Base-by-base conservation (phyloP, 2,888 invertebrate genomes). In the Podotricha telesiphe region DNA sequence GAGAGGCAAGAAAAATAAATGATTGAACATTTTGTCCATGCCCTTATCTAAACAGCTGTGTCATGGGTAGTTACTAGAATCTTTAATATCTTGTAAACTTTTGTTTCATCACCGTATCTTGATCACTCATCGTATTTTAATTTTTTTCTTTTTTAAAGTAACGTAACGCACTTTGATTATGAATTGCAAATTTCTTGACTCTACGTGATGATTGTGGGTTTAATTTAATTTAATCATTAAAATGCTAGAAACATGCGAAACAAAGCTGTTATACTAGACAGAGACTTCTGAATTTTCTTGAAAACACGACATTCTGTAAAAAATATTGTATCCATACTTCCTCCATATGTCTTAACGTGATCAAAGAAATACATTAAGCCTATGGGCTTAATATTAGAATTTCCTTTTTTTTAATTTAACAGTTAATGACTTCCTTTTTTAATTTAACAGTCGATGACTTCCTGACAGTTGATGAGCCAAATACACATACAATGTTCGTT, bases 381-480 rank as follows among this genome's bases (percentile, higher is more conserved):
- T n/a, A n/a, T n/a, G n/a, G 22, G 53, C 45, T 5, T 17, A 17
- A 17, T 47, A 47, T 47, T 17, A 55, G 10, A 17, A 55, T 34
- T 55, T 55, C 55, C 55, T n/a, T n/a, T 55, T 34, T 17, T 13
- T 55, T 37, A 55, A 55, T 37, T 37, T 34, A 55, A 37, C 34
- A 37, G 17, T 0, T 34, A 37, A 55, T n/a, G n/a, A n/a, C 55
- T 55, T 55, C 55, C 55, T 55, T 34, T 17, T 13, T 55, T 37
- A 55, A 55, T 37, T 37, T 34, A 55, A 37, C 34, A 37, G 17
- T 0, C 55, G 17, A 55, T n/a, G n/a, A n/a, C 55, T 55, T 55
- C 55, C 55, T 55, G 37, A 37, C 34, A 37, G 17, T 0, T 34
- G 17, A 55, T 37, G 10, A 55, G 55, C 55, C 34, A 55, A 17